Evolutionary conservation across 2,113 vertebrate genomes (phyloP), one percentile per base, ranked within the genome.

Genomic region (Pseudorhombus dupliciocellatus): DNA sequence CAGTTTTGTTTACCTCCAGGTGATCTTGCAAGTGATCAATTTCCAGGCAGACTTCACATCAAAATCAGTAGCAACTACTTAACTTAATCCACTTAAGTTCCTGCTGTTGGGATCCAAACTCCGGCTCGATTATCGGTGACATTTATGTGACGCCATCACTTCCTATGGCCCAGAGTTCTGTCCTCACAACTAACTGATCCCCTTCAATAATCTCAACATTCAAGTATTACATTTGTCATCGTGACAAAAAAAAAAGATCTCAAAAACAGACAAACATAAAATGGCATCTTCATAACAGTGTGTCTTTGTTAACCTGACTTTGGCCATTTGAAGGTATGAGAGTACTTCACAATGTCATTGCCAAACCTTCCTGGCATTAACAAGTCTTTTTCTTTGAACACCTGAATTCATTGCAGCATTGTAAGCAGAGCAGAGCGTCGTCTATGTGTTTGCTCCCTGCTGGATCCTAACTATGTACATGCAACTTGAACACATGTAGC

Each of bases 21-120:
- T 91, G 92, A 95, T 96, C 96, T 95, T 95, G 94, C 94, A 92
- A 94, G 96, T 97, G 96, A 97, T 98, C 96, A 96, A 96, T 95
- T 95, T 89, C 83, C 75, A 72, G 87, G 76, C 85, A 91, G 89
- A 81, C 79, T 82, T 88, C 80, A 86, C 81, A 79, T 84, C 75
- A 87, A 83, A 83, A 83, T 92, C 91, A 93, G 92, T 91, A 94
- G 91, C 83, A 87, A 88, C 72, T 46, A 85, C 79, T 77, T 70
- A 90, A 91, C 72, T 89, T 79, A 87, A 73, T 11, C 87, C 72
- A 75, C 86, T 51, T 70, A 83, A 91, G 81, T 89, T 85, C 90
- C 60, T 46, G 42, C 62, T 55, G 67, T 66, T 44, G 18, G 77
- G 84, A 71, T 72, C 52, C 65, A 81, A 81, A 73, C 76, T 87